Percentiles rank a stretch among this genome's conserved stretches.
Evolutionary conservation across 2,113 vertebrate species (phyloP).

Genomic region (Lutjanus erythropterus): DNA sequence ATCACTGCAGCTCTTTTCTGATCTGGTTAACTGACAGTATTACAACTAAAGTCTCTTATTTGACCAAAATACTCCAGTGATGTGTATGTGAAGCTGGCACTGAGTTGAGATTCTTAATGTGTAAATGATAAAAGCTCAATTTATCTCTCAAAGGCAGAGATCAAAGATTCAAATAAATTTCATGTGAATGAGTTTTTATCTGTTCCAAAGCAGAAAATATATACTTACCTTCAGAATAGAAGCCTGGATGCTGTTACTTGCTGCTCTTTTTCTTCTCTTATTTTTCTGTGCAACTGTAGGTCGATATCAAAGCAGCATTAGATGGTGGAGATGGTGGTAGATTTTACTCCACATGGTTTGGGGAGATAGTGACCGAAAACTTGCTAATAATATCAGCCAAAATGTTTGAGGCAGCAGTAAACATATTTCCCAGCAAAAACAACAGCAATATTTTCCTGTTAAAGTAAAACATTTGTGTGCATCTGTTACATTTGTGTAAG

Average conservation of each 20-base stretch:
- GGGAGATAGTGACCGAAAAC: constrained; percentile 5
- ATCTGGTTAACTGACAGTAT: too few species aligned
- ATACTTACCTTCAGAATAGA: not conserved
- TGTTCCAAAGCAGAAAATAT: constrained; percentile 14
- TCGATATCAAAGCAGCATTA: constrained; percentile 31
- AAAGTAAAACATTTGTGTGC: constrained; percentile 54
- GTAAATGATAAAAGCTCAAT: constrained; percentile 3
- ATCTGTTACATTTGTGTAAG: constrained; percentile 76
- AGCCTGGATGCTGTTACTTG: not conserved
- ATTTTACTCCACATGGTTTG: constrained; percentile 8
- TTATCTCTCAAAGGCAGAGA: constrained; percentile 26
- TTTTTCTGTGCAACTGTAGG: constrained; percentile 35
- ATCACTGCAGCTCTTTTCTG: too few species aligned
- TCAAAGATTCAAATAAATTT: constrained; percentile 41
- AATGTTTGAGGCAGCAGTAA: constrained; percentile 40
- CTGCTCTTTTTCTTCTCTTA: not conserved
- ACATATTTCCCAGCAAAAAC: constrained; percentile 11
- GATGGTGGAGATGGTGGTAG: constrained; percentile 7
- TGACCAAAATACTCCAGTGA: not conserved
- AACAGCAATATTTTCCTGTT: constrained; percentile 10
- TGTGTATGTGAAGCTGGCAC: not conserved
- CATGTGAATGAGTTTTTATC: constrained; percentile 14
- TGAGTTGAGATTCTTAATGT: constrained; percentile 1
- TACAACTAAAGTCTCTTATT: not conserved
- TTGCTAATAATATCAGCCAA: constrained; percentile 30